Evolutionary conservation across 1,140 invertebrate species (phyloP), one percentile per base, ranked within the genome.

Genomic region (Zaprionus tsacasi): DNA sequence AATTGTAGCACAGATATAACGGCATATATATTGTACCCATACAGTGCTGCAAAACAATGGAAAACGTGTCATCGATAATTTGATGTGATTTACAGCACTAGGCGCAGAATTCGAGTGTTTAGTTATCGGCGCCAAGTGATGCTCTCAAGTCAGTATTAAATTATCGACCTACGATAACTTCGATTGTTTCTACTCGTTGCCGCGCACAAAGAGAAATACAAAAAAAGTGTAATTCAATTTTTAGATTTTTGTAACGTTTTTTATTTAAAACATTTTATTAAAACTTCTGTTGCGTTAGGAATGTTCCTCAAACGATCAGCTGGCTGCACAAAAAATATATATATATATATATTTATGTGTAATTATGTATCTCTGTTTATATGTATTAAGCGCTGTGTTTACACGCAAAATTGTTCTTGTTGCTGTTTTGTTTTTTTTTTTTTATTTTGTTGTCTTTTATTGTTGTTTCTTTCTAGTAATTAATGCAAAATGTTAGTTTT

Each of bases 241-340:
- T 68, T 63, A 7, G 11, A 56, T 69, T 73, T 69, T 60, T 15
- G 36, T 69, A 73, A 73, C 70, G 55, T 57, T 57, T 70, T 73
- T 86, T 86, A 85, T 82, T 86, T 69, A 87, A 86, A 86, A 86
- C 82, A 70, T 86, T 86, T 87, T 87, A 76, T 87, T 85, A 85
- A 86, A 85, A 85, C 72, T 81, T 78, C 50, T 69, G 45, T 54
- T 78, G 64, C 60, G 13, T 74, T 69, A 58, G 58, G 56, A 54
- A 45, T 64, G 40, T 40, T 36, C 17, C 57, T 33, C 64, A 59
- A 27, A 57, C 58, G 21, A 21, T 74, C 17, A 59, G 71, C 76
- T 64, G 79, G 78, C 81, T 85, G 78, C 82, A 86, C 81, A 85
- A 86, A 86, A 82, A 87, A 68, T 64, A 45, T 63, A 45, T 70